Evolutionary conservation across 2,113 vertebrate genomes (phyloP).

Genomic region (Dendropsophus ebraccatus): DNA sequence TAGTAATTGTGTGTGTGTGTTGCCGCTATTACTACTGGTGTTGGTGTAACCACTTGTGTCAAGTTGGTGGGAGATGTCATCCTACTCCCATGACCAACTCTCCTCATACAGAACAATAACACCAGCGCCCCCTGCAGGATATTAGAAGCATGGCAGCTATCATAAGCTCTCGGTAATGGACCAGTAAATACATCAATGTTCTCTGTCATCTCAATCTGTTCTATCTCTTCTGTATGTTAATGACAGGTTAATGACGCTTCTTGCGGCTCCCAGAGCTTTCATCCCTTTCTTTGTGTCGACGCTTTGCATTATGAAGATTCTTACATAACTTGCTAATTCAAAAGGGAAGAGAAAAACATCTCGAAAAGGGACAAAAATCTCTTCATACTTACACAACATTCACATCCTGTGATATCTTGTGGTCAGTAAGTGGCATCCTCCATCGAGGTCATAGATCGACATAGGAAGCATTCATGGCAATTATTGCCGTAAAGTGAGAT

Average conservation of each 20-base stretch:
- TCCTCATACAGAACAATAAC: too few relatives aligned
- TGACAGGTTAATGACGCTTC: neutral
- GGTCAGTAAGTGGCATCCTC: too few relatives aligned
- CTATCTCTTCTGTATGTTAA: neutral
- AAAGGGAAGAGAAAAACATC: neutral
- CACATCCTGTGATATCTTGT: too few relatives aligned
- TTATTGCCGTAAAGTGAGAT: too few relatives aligned
- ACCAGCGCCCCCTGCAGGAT: neutral
- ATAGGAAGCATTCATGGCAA: too few relatives aligned
- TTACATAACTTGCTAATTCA: neutral
- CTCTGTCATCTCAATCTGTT: neutral
- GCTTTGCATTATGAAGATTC: neutral
- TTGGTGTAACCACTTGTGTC: too few relatives aligned
- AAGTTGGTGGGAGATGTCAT: too few relatives aligned
- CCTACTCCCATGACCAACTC: too few relatives aligned
- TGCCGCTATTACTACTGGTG: too few relatives aligned
- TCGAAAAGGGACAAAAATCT: neutral
- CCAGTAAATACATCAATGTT: neutral
- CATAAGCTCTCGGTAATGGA: neutral
- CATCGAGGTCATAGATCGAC: too few relatives aligned
- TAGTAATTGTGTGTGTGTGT: too few relatives aligned
- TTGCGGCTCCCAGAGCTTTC: neutral
- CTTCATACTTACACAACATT: neutral
- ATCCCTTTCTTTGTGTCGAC: neutral
- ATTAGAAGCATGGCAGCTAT: neutral